Conservation (phyloP, 92 coral and sea anemone species). For the Galaxea fascicularis region DNA sequence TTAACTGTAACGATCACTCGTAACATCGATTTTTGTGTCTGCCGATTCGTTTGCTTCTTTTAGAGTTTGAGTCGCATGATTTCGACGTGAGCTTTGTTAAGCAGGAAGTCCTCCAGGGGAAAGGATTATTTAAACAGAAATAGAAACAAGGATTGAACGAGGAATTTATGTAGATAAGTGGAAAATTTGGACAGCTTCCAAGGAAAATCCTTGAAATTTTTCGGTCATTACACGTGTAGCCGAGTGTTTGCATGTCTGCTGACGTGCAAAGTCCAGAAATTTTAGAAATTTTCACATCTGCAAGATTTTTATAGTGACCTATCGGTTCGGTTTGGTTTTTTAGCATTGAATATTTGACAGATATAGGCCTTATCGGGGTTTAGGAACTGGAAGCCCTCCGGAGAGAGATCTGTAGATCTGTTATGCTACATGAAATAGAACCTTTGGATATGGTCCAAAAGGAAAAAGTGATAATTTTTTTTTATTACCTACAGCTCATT, state of each 20-base stretch:
- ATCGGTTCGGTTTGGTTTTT: no score
- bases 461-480: neutral
- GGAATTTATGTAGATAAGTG: neutral
- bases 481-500: no score
- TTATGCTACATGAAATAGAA: neutral
- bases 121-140: slow-evolving; percentile 9
- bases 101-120: slow-evolving; percentile 2
- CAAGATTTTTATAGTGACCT: no score
- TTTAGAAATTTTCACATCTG: no score
- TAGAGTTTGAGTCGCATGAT: neutral
- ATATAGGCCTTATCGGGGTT: no score
- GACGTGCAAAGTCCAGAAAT: neutral
- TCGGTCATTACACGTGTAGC: neutral
- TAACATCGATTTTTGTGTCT: neutral
- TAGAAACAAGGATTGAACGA: neutral
- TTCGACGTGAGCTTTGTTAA: neutral
- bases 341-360: no score
- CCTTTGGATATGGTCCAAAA: neutral
- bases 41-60: neutral
- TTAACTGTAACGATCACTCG: neutral
- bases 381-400: no score
- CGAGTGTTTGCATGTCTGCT: neutral
- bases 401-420: neutral
- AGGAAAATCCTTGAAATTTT: neutral
- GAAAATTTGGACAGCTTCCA: slow-evolving; percentile 21